Percentiles rank a stretch among this genome's conserved stretches.
Conservation (phyloP, 1,140 invertebrate species). For the Parapsyche elsis region DNA sequence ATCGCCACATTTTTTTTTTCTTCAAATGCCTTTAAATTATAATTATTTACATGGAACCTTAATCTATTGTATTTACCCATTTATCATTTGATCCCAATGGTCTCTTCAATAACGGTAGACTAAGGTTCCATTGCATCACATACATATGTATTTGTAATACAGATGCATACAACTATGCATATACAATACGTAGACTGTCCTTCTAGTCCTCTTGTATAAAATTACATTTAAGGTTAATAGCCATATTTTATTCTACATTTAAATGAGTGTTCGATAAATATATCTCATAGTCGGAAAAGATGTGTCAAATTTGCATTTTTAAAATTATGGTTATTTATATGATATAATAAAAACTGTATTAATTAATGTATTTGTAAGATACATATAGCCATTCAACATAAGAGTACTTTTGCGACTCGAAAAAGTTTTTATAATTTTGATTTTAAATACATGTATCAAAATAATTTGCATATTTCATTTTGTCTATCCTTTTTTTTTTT, state of each 20-base stretch:
- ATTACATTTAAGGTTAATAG: neutral
- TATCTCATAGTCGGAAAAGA: neutral
- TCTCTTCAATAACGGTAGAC: too few relatives aligned
- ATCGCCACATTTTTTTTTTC: too few relatives aligned
- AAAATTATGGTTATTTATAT: constrained; percentile 5
- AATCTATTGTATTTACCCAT: too few relatives aligned
- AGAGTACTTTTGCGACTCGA: neutral
- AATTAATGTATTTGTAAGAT: neutral
- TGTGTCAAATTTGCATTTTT: constrained; percentile 37
- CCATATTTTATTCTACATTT: constrained; percentile 33
- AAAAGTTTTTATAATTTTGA: too few relatives aligned
- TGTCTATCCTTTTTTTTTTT: too few relatives aligned
- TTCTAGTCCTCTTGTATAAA: neutral
- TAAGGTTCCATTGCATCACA: too few relatives aligned
- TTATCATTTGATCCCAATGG: too few relatives aligned
- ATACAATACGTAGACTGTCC: neutral
- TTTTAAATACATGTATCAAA: neutral
- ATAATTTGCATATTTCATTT: too few relatives aligned
- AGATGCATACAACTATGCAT: too few relatives aligned
- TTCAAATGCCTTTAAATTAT: too few relatives aligned
- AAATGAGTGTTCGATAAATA: constrained; percentile 29
- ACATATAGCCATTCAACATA: neutral
- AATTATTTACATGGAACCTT: too few relatives aligned
- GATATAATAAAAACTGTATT: constrained; percentile 14
- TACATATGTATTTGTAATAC: too few relatives aligned